Percentiles rank a stretch among this genome's conserved stretches.
phyloP scores from a whole-genome alignment of 2,113 vertebrate genomes.

The Petromus typicus region DNA sequence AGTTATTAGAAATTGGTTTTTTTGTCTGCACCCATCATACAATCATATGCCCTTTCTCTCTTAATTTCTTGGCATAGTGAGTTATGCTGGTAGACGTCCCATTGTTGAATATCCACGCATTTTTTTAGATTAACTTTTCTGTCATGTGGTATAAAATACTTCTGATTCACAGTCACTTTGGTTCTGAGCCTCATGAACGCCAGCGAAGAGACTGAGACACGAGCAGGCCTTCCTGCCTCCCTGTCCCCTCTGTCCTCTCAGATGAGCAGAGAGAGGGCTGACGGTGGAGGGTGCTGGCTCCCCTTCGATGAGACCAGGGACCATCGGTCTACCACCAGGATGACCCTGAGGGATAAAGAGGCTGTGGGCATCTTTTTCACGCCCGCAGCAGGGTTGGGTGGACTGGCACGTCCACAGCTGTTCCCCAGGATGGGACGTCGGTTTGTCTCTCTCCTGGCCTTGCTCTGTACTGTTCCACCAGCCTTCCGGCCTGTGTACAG shows the following conservation, averaged over 20 bases:
- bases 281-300: too few species aligned
- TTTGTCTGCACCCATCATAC: not conserved
- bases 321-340: not conserved
- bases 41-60: not conserved
- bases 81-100: not conserved
- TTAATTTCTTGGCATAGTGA: not conserved
- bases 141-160: not conserved
- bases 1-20: not conserved
- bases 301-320: too few species aligned
- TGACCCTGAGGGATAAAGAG: not conserved
- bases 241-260: not conserved
- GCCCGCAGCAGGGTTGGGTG: not conserved
- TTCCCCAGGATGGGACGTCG: fast-evolving
- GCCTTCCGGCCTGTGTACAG: not conserved
- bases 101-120: not conserved
- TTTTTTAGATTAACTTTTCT: not conserved
- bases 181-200: not conserved
- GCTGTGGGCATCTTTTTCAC: too few species aligned
- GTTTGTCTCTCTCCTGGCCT: fast-evolving
- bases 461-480: not conserved
- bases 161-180: not conserved
- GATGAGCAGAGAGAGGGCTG: not conserved
- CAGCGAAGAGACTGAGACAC: not conserved
- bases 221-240: not conserved
- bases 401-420: not conserved